Evolutionary conservation across 1,140 invertebrate genomes (phyloP), one percentile per base, ranked within the genome.

Genomic region (Bombus turneri): DNA sequence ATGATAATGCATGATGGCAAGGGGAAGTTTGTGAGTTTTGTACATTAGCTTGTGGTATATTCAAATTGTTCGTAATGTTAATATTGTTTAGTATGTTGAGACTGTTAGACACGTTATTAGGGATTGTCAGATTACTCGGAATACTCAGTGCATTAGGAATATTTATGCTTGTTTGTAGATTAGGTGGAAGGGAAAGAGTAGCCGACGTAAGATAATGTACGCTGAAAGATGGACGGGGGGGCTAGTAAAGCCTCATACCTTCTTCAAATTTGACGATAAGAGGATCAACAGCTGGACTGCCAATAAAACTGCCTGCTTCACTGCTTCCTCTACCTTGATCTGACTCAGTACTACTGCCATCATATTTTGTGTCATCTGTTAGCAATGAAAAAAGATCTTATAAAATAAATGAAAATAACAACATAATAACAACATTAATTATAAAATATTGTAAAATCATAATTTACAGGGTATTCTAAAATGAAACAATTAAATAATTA

Each of bases 181-280:
- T 94, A 88, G 93, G 94, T 77, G 93, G 91, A 89, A 94, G 90
- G 88, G 94, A 94, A 87, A 91, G 91, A 89, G 92, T 94, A 91
- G 94, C 93, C 91, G 94, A 94, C 90, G 94, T 94, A 93, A 95
- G 93, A 92, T 95, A 95, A 92, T 95, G 95, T 92, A 95, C 92
- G 92, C 95, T 95, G 92, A 94, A 94, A 92, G 95, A 94, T 92
- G 93, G 92, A 92, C 94, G 94, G 93, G 94, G 94, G 95, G 94
- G 95, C 95, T 95, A 97, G 96, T 97, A 97, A 95, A 97, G 96
- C 93, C 96, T 96, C 96, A 97, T 97, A 97, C 97, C 97, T 97
- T 97, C 97, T 96, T 97, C 97, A 94, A 97, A 97, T 95, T 96
- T 97, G 90, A 97, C 96, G 90, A 97, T 97, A 88, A 97, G 95